Percentiles rank a stretch among this genome's conserved stretches.
Conservation (phyloP, 1,140 invertebrate genomes). For the Drosophila punjabiensis region DNA sequence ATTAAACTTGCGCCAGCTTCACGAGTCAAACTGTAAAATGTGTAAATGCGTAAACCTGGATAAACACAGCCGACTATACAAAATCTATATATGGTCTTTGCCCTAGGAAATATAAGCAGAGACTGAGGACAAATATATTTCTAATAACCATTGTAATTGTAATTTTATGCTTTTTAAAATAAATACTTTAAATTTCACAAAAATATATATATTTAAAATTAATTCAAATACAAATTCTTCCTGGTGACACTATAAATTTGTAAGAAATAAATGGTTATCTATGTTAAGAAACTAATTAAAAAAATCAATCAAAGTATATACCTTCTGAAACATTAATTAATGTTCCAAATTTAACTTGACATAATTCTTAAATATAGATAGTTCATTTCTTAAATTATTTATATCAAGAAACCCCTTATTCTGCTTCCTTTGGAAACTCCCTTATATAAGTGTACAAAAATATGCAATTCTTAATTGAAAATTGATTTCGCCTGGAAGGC, state of each 20-base stretch:
- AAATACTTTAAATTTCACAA: no score
- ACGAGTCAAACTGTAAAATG: constrained; percentile 32
- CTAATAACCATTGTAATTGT: no score
- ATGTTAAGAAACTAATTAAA: background rate
- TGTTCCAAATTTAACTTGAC: background rate
- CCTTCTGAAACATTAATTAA: background rate
- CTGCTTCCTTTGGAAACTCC: background rate
- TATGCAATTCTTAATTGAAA: constrained; percentile 74
- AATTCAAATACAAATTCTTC: background rate
- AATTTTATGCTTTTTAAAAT: no score
- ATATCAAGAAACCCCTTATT: fast-evolving
- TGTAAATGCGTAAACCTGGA: constrained; percentile 45
- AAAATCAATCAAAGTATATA: background rate
- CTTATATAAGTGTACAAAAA: constrained; percentile 48
- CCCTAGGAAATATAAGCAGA: background rate
- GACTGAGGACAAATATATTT: no score
- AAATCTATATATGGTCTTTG: constrained; percentile 4
- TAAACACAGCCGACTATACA: constrained; percentile 14
- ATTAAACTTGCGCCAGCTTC: constrained; percentile 44
- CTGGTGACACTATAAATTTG: no score
- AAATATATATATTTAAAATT: no score
- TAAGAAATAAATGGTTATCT: no score
- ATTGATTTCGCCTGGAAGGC: constrained; percentile 51
- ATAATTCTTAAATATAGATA: background rate
- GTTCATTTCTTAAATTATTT: background rate